Evolutionary conservation across 2,888 invertebrate genomes (phyloP), one percentile per base, ranked within the genome.

Genomic region (Silvanus unidentatus): DNA sequence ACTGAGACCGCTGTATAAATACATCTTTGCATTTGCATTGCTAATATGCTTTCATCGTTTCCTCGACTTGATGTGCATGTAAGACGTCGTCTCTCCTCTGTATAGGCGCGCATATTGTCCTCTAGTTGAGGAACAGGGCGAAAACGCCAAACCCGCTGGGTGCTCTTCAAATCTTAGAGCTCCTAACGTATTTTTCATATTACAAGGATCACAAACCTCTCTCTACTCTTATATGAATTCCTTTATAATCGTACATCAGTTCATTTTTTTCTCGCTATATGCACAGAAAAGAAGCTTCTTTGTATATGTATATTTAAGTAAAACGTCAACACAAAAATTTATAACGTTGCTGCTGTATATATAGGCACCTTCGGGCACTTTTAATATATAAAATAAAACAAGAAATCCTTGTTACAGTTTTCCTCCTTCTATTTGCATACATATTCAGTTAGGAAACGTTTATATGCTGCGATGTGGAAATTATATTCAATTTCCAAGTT

Each of bases 11-110:
- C 48, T 48, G 42, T 48, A 50, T 55, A 50, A 53, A 50, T 37
- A 37, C 37, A 37, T 59, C 54, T 52, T 48, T 48, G 48, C 57
- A 61, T 64, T 63, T 59, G 62, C 61, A 65, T 62, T 62, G 62
- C 63, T 63, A 63, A 64, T 63, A 55, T 48, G 48, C 49, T 55
- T 53, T 56, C 56, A 54, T 58, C 57, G 56, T 57, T 53, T 52
- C 49, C 52, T 32, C 39, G 36, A 10, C 49, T 58, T 53, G 52
- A 54, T 46, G 48, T 50, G 50, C 49, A 62, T 58, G 59, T 8
- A 22, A 22, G 22, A 22, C 22, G n/a, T 22, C 22, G 22, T 22
- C 22, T 22, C 22, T 22, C n/a, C n/a, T n/a, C n/a, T n/a, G n/a
- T n/a, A n/a, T n/a, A n/a, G 8, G 22, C 22, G n/a, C n/a, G n/a